Evolutionary conservation across 2,888 invertebrate genomes (phyloP).

Genomic region (Epinotia nisella): DNA sequence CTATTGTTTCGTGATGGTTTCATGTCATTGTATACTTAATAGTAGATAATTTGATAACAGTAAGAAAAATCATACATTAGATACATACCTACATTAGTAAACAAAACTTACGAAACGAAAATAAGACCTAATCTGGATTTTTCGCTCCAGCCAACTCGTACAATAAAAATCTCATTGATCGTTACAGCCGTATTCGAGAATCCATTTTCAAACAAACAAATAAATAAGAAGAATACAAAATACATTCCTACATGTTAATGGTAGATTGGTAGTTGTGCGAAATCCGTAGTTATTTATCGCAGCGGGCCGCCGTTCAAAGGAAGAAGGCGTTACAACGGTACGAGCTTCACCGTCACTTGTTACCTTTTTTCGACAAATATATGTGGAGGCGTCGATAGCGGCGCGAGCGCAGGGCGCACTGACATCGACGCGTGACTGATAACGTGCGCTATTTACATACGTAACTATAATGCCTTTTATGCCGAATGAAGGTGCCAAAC

Average conservation of each 20-base stretch:
- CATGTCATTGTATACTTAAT: too few species aligned
- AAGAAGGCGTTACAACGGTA: background rate
- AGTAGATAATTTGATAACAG: too few species aligned
- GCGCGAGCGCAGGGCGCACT: conserved; percentile 8
- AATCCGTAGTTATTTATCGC: conserved; percentile 37
- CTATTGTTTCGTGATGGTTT: background rate
- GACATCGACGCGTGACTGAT: conserved; percentile 9
- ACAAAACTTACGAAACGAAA: too few species aligned
- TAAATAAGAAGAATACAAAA: background rate
- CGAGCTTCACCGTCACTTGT: background rate
- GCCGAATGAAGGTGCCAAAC: background rate
- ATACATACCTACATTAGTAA: too few species aligned
- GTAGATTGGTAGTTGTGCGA: conserved; percentile 3
- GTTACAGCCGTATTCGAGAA: too few species aligned
- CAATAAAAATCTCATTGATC: too few species aligned
- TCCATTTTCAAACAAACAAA: too few species aligned
- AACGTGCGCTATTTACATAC: conserved; percentile 6
- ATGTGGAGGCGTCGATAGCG: conserved; percentile 14
- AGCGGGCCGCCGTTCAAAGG: background rate
- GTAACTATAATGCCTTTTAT: background rate
- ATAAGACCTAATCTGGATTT: too few species aligned
- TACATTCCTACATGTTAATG: background rate
- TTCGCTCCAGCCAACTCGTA: too few species aligned
- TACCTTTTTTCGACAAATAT: background rate
- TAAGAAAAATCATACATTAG: too few species aligned